Conservation (phyloP, 53 echinoderm and acorn worm genomes). For the Echinometra lucunter region DNA sequence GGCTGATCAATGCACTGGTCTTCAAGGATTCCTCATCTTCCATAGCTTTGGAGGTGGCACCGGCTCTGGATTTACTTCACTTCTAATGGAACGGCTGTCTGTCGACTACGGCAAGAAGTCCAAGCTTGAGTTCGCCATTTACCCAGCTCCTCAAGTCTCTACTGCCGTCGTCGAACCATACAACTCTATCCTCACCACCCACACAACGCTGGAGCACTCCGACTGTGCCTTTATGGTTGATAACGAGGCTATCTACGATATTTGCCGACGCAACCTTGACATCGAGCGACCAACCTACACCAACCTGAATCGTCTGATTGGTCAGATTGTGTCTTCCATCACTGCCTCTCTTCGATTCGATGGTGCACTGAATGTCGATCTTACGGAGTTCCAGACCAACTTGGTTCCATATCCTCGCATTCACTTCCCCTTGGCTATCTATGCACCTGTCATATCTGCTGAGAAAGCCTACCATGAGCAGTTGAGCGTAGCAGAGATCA, state of each 20-base stretch:
- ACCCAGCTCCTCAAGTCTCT: constrained; percentile 79
- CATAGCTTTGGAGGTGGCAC: constrained; percentile 89
- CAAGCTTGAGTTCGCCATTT: constrained; percentile 84
- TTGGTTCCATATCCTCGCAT: constrained; percentile 82
- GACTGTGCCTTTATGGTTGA: constrained; percentile 87
- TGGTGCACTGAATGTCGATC: constrained; percentile 82
- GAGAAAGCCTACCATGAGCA: constrained; percentile 89
- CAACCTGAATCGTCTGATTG: constrained; percentile 80
- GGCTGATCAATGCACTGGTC: constrained; percentile 86
- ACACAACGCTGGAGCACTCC: constrained; percentile 79
- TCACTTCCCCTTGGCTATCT: constrained; percentile 80
- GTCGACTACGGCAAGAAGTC: constrained; percentile 81
- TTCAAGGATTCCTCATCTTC: constrained; percentile 89
- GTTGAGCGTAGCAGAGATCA: constrained; percentile 85
- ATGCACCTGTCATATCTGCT: constrained; percentile 84
- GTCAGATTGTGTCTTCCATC: constrained; percentile 75
- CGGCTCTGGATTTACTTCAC: constrained; percentile 83
- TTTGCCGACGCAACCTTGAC: constrained; percentile 84
- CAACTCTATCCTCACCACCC: constrained; percentile 79
- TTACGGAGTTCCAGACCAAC: constrained; percentile 82
- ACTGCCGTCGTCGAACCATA: constrained; percentile 80
- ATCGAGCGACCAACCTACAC: constrained; percentile 80
- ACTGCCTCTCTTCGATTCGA: constrained; percentile 80
- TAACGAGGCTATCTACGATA: constrained; percentile 89
- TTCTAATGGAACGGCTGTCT: constrained; percentile 83